These are phyloP conservation scores for Aphidius gifuensis DNA, from an alignment of 1,140 invertebrate species.

Conservation along the genomic window DNA sequence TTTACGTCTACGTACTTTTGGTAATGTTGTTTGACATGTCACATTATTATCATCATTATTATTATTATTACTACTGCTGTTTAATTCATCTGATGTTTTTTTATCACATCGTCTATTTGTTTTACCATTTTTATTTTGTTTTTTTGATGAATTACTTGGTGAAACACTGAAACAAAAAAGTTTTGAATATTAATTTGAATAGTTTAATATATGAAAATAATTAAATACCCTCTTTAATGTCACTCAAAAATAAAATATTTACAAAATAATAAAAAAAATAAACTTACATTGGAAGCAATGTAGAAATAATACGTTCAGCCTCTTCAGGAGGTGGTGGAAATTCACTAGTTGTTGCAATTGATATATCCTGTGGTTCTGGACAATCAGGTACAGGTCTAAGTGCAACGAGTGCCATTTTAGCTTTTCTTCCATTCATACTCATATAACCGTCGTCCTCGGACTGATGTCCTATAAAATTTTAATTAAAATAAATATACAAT, in stretches of 20 bases:
- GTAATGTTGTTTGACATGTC: conserved; percentile 38
- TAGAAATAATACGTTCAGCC: conserved; percentile 70
- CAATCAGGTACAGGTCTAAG: conserved; percentile 66
- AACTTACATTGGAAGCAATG: conserved; percentile 67
- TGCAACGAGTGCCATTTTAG: conserved; percentile 65
- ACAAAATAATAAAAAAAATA: not conserved
- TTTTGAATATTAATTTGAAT: no score
- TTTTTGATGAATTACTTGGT: conserved; percentile 62
- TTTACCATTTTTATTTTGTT: conserved; percentile 47
- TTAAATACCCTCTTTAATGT: conserved; percentile 1
- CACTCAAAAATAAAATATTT: not conserved
- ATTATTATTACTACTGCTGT: conserved; percentile 11
- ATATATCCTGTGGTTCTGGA: conserved; percentile 59
- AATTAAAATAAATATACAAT: conserved; percentile 2
- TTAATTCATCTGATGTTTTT: conserved; percentile 41
- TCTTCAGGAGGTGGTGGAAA: conserved; percentile 72
- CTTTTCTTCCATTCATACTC: conserved; percentile 81
- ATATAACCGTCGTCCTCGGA: conserved; percentile 87
- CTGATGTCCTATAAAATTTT: conserved; percentile 61
- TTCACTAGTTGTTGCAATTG: conserved; percentile 54
- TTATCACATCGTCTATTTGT: conserved; percentile 47
- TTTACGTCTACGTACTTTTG: conserved; percentile 70
- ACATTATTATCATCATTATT: no score
- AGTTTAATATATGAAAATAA: not conserved
- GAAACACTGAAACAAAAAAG: conserved; percentile 57